Evolutionary conservation across 2,888 invertebrate species (phyloP), one percentile per base, ranked within the genome.

Genomic region (Adelphocoris suturalis): DNA sequence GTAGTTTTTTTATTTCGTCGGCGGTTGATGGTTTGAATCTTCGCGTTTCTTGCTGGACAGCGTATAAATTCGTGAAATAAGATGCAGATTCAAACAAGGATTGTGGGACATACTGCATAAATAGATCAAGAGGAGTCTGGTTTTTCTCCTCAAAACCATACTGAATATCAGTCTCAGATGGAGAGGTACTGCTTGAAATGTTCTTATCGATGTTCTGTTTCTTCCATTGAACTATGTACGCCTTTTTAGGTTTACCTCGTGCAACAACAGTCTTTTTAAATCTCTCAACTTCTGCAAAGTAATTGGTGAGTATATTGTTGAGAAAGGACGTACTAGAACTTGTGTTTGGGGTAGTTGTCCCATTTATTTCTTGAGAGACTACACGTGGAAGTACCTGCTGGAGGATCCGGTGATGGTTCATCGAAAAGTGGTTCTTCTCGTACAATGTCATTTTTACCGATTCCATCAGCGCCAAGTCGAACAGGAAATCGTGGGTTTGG

Each of bases 251-350:
- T 5, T n/a, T 68, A 68, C 68, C 68, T 12, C 68, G 68, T 12
- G 68, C 68, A 68, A 68, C 68, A 68, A 68, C 68, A 12, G 68
- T 68, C 16, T 68, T 68, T n/a, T 68, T 68, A 9, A 68, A 12
- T 9, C 11, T n/a, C 68, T 68, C 68, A 12, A 68, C 68, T 68
- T 68, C 68, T 12, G 16, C 7, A n/a, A 68, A 68, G 16, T 68
- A 68, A n/a, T 9, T 68, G 68, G 68, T 68, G 68, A 68, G 68
- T n/a, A 68, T 68, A n/a, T 68, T n/a, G 16, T 16, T 68, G 68
- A 68, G n/a, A n/a, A n/a, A n/a, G n/a, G n/a, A n/a, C n/a, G n/a
- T n/a, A n/a, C n/a, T n/a, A n/a, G n/a, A n/a, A n/a, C n/a, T n/a
- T n/a, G n/a, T n/a, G n/a, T n/a, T n/a, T n/a, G n/a, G n/a, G n/a